phyloP scores from a whole-genome alignment of 2,888 invertebrate species.

The Cactoblastis cactorum region DNA sequence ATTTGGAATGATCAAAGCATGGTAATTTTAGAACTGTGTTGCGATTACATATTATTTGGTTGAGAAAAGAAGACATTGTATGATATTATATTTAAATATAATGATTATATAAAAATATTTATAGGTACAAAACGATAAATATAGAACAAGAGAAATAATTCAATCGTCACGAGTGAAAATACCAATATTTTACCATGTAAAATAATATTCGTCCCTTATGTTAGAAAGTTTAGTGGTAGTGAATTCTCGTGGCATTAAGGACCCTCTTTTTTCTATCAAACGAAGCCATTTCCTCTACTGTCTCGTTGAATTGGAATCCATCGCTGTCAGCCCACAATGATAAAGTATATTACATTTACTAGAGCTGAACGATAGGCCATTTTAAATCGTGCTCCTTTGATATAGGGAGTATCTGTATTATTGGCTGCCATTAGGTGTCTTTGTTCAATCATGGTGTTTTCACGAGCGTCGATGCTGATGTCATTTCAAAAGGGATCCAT shows the following conservation, averaged over 20 bases:
- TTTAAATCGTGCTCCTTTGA: slow-evolving; percentile 30
- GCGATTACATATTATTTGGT: neutral
- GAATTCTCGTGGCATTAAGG: slow-evolving; percentile 36
- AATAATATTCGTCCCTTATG: slow-evolving; percentile 29
- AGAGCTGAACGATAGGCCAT: slow-evolving; percentile 31
- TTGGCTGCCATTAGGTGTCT: slow-evolving; percentile 9
- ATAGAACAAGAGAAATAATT: slow-evolving; percentile 17
- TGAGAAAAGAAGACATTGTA: neutral
- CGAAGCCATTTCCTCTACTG: slow-evolving; percentile 46
- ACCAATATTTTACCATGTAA: slow-evolving; percentile 30
- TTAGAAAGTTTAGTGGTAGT: slow-evolving; percentile 15
- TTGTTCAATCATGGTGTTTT: slow-evolving; percentile 11
- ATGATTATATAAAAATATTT: no score
- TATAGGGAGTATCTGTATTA: slow-evolving; percentile 8
- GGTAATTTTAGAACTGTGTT: slow-evolving; percentile 11
- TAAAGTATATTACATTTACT: slow-evolving; percentile 45
- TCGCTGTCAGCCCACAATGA: slow-evolving; percentile 52
- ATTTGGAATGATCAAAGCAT: slow-evolving; percentile 28
- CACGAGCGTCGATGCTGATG: slow-evolving; percentile 5
- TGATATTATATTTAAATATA: no score
- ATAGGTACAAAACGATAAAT: neutral
- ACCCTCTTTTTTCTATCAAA: slow-evolving; percentile 42
- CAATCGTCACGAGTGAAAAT: slow-evolving; percentile 26
- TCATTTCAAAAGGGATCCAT: slow-evolving; percentile 15
- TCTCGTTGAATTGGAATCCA: slow-evolving; percentile 57